Percentiles rank a stretch among this genome's conserved stretches.
phyloP scores from a whole-genome alignment of 1,140 invertebrate species.

The Venustaconcha ellipsiformis region DNA sequence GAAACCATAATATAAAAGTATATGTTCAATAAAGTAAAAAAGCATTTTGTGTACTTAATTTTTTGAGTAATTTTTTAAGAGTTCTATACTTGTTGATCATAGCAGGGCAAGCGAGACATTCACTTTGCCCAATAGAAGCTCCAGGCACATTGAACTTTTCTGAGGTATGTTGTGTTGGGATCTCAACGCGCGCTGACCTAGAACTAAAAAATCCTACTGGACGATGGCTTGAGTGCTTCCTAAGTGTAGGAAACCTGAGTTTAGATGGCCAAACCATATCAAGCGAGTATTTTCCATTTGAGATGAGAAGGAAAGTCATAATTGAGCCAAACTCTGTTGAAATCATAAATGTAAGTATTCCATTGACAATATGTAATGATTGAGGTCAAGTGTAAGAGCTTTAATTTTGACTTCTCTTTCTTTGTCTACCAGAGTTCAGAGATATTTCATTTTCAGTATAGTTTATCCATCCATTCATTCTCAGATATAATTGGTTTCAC shows the following conservation, averaged over 20 bases:
- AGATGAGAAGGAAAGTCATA: conserved; percentile 38
- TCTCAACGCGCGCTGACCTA: conserved; percentile 36
- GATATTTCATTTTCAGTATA: no score
- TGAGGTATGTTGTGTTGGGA: conserved; percentile 49
- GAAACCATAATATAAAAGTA: no score
- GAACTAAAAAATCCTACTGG: conserved; percentile 43
- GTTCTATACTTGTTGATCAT: no score
- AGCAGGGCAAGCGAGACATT: no score
- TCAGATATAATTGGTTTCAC: no score
- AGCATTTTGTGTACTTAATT: no score
- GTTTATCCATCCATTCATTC: no score
- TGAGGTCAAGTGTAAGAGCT: no score
- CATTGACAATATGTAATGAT: neutral
- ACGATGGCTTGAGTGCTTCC: conserved; percentile 41
- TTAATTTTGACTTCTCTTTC: no score
- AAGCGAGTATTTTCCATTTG: conserved; percentile 37
- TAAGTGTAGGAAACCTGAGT: conserved; percentile 26
- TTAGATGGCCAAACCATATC: conserved; percentile 27
- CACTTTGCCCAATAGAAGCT: conserved; percentile 18
- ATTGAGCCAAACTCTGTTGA: conserved; percentile 43
- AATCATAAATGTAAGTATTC: conserved; percentile 38
- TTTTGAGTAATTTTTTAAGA: no score
- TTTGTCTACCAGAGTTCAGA: no score
- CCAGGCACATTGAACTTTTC: conserved; percentile 31
- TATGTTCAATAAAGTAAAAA: no score